These are phyloP conservation scores for Lutraria rhynchaena DNA, from an alignment of 1,140 invertebrate species.

Conservation along the genomic window DNA sequence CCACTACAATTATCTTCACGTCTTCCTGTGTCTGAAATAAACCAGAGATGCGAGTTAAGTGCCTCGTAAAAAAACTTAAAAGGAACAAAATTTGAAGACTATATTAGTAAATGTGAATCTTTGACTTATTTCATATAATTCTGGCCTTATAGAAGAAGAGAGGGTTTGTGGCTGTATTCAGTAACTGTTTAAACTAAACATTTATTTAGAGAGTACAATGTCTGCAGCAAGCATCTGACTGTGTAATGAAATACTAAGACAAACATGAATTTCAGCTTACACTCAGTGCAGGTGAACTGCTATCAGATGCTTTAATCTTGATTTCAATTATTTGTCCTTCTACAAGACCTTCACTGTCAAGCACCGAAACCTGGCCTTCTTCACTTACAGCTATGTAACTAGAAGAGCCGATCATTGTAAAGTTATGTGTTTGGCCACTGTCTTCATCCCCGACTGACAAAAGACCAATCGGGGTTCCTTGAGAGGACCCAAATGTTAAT, in stretches of 20 bases:
- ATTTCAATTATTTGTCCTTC: slow-evolving; percentile 39
- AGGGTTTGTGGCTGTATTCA: too few relatives aligned
- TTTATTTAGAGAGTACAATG: too few relatives aligned
- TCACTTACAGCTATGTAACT: slow-evolving; percentile 43
- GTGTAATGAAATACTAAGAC: too few relatives aligned
- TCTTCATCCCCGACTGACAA: slow-evolving; percentile 58
- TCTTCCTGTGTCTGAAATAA: slow-evolving; percentile 5
- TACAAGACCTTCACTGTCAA: neutral
- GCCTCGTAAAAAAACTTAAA: neutral
- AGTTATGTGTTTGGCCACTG: slow-evolving; percentile 51
- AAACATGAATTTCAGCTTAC: too few relatives aligned
- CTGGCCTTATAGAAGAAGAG: too few relatives aligned
- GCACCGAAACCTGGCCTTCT: slow-evolving; percentile 12
- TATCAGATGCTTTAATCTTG: slow-evolving; percentile 46
- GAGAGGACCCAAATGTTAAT: neutral
- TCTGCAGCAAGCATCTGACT: too few relatives aligned
- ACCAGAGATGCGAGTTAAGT: neutral
- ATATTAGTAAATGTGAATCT: too few relatives aligned
- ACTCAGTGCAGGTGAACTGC: slow-evolving; percentile 38
- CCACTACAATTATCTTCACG: neutral
- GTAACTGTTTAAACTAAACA: too few relatives aligned
- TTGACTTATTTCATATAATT: too few relatives aligned
- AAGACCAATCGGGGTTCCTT: slow-evolving; percentile 39
- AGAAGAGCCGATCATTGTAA: slow-evolving; percentile 26
- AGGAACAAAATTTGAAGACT: neutral